Evolutionary conservation across 53 echinoderm and acorn worm species (phyloP).

Genomic region (Temnopleurus reevesii): DNA sequence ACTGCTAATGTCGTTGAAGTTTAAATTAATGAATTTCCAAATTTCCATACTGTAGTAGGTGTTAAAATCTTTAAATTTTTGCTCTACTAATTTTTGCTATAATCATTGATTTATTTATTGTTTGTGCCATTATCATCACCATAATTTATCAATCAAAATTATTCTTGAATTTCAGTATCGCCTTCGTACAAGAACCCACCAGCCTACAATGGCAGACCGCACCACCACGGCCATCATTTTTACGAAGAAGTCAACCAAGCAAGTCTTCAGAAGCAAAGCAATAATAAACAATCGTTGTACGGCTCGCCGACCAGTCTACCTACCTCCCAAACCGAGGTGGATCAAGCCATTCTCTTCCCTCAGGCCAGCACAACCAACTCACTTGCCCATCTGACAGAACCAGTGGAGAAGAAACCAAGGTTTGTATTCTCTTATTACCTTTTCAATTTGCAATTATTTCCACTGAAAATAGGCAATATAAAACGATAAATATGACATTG

Average conservation of each 20-base stretch:
- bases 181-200: conserved; percentile 53
- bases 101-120: no score
- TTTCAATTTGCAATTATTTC: no score
- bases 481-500: no score
- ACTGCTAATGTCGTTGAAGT: no score
- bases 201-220: neutral
- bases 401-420: conserved; percentile 42
- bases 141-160: no score
- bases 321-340: conserved; percentile 38
- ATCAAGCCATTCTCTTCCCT: conserved; percentile 45
- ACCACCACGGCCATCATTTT: conserved; percentile 33
- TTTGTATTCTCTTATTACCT: no score
- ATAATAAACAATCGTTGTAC: neutral
- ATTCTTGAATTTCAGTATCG: neutral
- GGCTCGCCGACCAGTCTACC: conserved; percentile 31
- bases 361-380: conserved; percentile 47
- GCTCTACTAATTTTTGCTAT: no score
- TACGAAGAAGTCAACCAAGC: conserved; percentile 49
- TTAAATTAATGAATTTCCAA: no score
- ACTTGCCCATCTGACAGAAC: conserved; percentile 35
- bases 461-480: no score
- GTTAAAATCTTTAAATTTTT: no score
- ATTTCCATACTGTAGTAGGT: no score
- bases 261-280: neutral
- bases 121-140: no score